Evolutionary conservation across 1,140 invertebrate species (phyloP).

Genomic region (Hypothenemus hampei): DNA sequence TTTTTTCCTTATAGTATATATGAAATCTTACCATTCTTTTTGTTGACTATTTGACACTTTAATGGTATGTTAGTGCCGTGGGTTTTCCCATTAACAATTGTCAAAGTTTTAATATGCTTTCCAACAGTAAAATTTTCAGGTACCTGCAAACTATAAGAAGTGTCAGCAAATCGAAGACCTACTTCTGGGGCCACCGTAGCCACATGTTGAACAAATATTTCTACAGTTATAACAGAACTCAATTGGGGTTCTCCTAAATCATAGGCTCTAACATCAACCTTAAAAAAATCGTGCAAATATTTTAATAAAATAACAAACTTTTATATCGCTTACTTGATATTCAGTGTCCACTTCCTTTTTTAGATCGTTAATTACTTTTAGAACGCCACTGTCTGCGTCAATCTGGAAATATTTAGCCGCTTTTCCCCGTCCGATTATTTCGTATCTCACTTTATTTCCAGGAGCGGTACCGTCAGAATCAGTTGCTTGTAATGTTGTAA

Average conservation of each 20-base stretch:
- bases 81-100: conserved; percentile 66
- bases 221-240: conserved; percentile 71
- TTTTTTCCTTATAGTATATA: too few species aligned
- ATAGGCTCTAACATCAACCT: conserved; percentile 80
- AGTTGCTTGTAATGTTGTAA: conserved; percentile 70
- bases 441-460: conserved; percentile 76
- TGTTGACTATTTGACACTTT: conserved; percentile 66
- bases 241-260: conserved; percentile 82
- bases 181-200: conserved; percentile 59
- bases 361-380: conserved; percentile 75
- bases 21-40: conserved; percentile 66
- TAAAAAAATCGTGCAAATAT: conserved; percentile 9
- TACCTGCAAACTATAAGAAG: conserved; percentile 72
- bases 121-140: conserved; percentile 68
- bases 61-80: conserved; percentile 63
- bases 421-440: conserved; percentile 74
- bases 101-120: conserved; percentile 65
- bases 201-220: conserved; percentile 78
- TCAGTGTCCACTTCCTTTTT: conserved; percentile 79
- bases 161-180: conserved; percentile 76
- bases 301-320: neutral
- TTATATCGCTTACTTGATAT: conserved; percentile 59
- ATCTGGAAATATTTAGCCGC: conserved; percentile 80
- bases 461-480: conserved; percentile 79
- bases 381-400: conserved; percentile 72